phyloP scores from a whole-genome alignment of 2,797 vertebrate species.

The Enteromius argenteus region DNA sequence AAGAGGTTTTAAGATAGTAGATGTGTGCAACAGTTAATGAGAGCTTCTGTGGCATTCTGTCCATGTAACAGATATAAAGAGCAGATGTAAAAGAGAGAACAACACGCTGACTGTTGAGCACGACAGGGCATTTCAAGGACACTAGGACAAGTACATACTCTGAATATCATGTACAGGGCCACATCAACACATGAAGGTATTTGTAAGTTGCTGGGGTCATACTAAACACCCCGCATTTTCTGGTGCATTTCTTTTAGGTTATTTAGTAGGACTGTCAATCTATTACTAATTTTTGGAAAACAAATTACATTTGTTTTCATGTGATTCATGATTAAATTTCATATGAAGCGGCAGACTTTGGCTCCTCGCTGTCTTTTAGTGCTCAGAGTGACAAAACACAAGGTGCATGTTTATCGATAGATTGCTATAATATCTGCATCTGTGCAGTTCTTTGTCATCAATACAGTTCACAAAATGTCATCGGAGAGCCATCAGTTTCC shows the following conservation, averaged over 20 bases:
- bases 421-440: no score
- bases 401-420: background rate
- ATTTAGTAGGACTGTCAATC: background rate
- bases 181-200: slow-evolving; percentile 1
- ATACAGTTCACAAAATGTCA: no score
- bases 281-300: background rate
- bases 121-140: background rate
- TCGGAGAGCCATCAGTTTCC: no score
- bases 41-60: slow-evolving; percentile 9
- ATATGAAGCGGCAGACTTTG: background rate
- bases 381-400: background rate
- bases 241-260: background rate
- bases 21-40: background rate
- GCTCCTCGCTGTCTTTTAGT: background rate
- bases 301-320: background rate
- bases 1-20: background rate
- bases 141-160: slow-evolving; percentile 8
- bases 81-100: slow-evolving; percentile 12
- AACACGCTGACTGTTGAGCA: slow-evolving; percentile 24
- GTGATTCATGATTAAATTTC: background rate
- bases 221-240: no score
- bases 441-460: no score
- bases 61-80: background rate
- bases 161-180: background rate
- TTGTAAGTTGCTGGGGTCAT: background rate